phyloP scores from a whole-genome alignment of 2,797 vertebrate species.

The Apodemus agrarius region DNA sequence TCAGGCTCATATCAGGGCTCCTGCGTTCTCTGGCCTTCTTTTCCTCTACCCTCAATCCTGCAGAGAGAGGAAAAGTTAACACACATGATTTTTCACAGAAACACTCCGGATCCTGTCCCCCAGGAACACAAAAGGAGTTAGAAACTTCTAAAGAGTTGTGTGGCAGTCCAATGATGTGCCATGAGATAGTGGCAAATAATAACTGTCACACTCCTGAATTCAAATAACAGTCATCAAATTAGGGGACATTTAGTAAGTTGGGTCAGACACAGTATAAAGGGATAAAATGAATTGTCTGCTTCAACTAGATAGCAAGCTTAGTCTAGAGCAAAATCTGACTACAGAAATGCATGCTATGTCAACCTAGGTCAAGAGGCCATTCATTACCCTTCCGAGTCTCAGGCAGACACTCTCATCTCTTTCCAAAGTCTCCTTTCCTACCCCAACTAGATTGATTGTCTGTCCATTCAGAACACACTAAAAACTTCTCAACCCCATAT shows the following conservation, averaged over 20 bases:
- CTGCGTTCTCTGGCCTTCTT: not conserved
- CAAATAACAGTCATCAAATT: slow-evolving; percentile 47
- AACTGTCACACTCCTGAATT: slow-evolving; percentile 35
- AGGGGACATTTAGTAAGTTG: slow-evolving; percentile 14
- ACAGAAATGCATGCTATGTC: slow-evolving; percentile 39
- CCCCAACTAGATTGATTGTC: not conserved
- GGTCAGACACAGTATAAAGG: not conserved
- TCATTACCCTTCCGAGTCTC: slow-evolving; percentile 42
- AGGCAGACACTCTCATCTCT: not conserved
- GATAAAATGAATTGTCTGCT: not conserved
- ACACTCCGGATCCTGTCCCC: not conserved
- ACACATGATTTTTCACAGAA: not conserved
- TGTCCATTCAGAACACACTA: slow-evolving; percentile 20
- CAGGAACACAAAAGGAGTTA: slow-evolving; percentile 11
- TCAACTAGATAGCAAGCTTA: slow-evolving; percentile 27
- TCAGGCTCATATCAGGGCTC: not conserved
- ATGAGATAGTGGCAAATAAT: slow-evolving; percentile 35
- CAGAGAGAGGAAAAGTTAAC: not conserved
- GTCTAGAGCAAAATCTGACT: slow-evolving; percentile 8
- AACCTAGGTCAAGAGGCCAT: slow-evolving; percentile 14
- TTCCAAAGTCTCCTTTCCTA: not conserved
- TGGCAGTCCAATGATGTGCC: slow-evolving; percentile 18
- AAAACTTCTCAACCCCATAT: not conserved
- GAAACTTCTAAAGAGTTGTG: slow-evolving; percentile 4
- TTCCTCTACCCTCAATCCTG: not conserved